These are phyloP conservation scores for Sula dactylatra DNA, from an alignment of 2,113 vertebrate species.

Conservation along the genomic window DNA sequence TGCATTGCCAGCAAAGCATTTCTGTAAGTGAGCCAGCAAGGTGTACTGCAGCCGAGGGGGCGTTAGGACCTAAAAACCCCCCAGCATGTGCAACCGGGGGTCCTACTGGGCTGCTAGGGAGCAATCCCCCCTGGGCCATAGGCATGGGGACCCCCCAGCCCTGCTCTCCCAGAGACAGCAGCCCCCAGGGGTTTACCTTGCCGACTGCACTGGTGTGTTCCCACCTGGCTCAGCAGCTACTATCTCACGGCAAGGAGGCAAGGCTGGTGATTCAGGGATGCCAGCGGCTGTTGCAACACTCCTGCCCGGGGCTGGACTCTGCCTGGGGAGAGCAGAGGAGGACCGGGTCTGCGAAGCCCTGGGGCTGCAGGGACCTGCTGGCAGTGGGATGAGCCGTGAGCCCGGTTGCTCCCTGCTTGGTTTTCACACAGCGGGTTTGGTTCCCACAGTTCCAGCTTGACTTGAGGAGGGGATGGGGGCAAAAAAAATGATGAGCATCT, in stretches of 20 bases:
- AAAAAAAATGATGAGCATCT: neutral
- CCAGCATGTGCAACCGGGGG: rapidly evolving
- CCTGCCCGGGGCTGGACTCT: neutral
- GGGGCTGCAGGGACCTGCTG: rapidly evolving
- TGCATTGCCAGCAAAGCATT: neutral
- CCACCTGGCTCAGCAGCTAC: neutral
- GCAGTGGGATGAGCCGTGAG: rapidly evolving
- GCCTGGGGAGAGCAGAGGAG: neutral
- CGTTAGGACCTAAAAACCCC: neutral
- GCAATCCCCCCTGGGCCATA: neutral
- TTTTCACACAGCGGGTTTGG: neutral
- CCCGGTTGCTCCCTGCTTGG: rapidly evolving
- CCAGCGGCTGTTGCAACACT: neutral
- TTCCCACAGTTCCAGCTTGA: neutral
- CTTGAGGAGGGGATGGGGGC: neutral
- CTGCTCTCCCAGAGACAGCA: neutral
- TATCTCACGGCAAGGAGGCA: rapidly evolving
- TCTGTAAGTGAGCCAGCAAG: neutral
- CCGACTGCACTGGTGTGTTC: neutral
- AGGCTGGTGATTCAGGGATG: neutral
- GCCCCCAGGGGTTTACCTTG: neutral
- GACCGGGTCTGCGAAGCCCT: rapidly evolving
- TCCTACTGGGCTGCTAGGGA: neutral
- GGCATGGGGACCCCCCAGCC: rapidly evolving
- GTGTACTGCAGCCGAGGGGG: neutral